Evolutionary conservation across 2,888 invertebrate species (phyloP), one percentile per base, ranked within the genome.

Genomic region (Stictocephala bisonia): DNA sequence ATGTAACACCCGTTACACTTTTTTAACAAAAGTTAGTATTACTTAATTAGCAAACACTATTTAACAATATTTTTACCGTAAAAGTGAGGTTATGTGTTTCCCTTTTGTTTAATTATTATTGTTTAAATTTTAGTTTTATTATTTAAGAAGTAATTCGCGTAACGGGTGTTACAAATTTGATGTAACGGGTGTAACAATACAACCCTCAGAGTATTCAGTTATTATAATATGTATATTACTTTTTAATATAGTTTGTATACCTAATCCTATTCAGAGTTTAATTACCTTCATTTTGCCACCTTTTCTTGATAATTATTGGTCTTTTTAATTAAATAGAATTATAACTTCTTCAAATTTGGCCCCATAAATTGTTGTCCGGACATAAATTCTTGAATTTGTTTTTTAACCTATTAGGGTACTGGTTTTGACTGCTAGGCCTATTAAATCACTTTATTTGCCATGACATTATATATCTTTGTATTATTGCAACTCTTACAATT

Each of bases 11-110:
- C 58, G 58, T 58, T 29, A 53, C 26, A 53, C 53, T 53, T 60
- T 60, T 66, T 41, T 20, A 41, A 66, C 41, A 41, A 66, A 22
- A 41, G 22, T 66, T 66, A 66, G 41, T 66, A 66, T 22, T 66
- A 44, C 41, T 22, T 26, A 66, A 41, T 40, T 9, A 66, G 41
- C 2, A n/a, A 41, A 58, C 2, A 3, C 7, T 58, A 31, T 31
- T 3, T 3, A 31, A 11, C 29, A 31, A 7, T 18, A n/a, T 4
- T 66, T 41, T 66, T 20, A 41, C 66, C 9, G 41, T 66, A 66
- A 66, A 66, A 66, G 44, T 66, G 41, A 66, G 7, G 66, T 66
- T 66, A 41, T 66, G 66, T 66, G 44, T 22, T 41, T 22, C 20
- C 66, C n/a, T 9, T 26, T 7, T 66, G 24, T 20, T 40, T 66